These are phyloP conservation scores for Smutsia temminckii DNA, from an alignment of 2,797 vertebrate species.

Conservation along the genomic window DNA sequence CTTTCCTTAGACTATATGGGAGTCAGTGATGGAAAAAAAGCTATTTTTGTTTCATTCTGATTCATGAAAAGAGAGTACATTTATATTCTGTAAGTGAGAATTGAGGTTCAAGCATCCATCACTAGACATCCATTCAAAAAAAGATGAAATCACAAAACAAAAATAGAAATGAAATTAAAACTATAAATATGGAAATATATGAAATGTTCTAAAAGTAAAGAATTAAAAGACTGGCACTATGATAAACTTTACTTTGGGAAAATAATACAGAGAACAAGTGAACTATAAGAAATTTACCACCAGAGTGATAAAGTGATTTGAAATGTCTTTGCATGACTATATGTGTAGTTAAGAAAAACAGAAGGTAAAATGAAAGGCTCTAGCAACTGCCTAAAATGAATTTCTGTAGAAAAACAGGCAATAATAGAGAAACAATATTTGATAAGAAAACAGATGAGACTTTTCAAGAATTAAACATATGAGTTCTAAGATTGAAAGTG, in stretches of 20 bases:
- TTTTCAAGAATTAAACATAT: background rate
- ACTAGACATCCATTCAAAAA: background rate
- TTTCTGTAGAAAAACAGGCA: constrained; percentile 13
- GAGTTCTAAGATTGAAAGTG: background rate
- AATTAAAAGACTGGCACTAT: background rate
- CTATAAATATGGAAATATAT: background rate
- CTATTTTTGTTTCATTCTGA: constrained; percentile 31
- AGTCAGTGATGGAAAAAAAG: background rate
- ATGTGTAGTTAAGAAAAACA: background rate
- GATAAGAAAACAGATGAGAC: background rate
- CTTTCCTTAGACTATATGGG: background rate
- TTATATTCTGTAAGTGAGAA: background rate
- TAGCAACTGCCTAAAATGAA: background rate
- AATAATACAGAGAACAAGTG: background rate
- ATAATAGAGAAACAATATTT: background rate
- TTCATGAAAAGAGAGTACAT: background rate
- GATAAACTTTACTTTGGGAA: background rate
- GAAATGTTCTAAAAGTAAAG: background rate
- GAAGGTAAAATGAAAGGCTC: background rate
- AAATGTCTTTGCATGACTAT: background rate
- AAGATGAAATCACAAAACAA: background rate
- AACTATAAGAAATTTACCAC: background rate
- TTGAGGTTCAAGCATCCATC: background rate
- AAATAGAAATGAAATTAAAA: background rate
- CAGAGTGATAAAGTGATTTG: background rate